Evolutionary conservation across 2,113 vertebrate genomes (phyloP), one percentile per base, ranked within the genome.

Genomic region (Edolisoma coerulescens): DNA sequence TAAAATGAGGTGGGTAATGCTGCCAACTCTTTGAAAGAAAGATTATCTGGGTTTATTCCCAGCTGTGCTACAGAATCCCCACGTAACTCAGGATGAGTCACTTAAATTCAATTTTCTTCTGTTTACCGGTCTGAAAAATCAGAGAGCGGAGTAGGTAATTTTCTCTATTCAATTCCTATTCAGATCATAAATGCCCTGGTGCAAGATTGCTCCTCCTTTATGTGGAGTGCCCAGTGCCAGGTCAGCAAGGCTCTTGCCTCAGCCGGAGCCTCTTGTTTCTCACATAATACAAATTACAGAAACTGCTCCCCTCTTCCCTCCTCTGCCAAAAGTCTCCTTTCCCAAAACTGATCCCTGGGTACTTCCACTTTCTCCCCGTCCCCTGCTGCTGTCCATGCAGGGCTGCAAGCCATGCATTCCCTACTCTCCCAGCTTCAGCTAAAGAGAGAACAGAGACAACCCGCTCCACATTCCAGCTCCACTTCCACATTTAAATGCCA

Each of bases 81-180:
- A 32, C 39, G 69, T 71, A 86, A 75, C 60, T 84, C 17, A 6
- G 68, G 69, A 94, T 28, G 13, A 93, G 44, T 81, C 92, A 92
- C 90, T 95, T 88, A 77, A 89, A 90, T 94, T 92, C 76, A 78
- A 84, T 92, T 92, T 94, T 69, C 90, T 93, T 90, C 89, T 91
- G 83, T 91, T 95, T 96, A 95, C 76, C 86, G 92, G 64, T 37
- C 83, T 74, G 35, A 95, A 82, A 90, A 67, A 86, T 70, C 75
- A 85, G 86, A 67, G n/a, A 42, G 50, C 54, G 30, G 47, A 80
- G 50, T 33, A 64, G 82, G 42, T 76, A 57, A 87, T 87, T 91
- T 95, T 47, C 27, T 32, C 49, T n/a, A 47, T 63, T 88, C 59
- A 30, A 28, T 87, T 86, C 35, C 60, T 63, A 70, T 70, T 93